Percentiles rank a stretch among this genome's conserved stretches.
Evolutionary conservation across 2,797 vertebrate species (phyloP).

Genomic region (Sebastiscus tertius): DNA sequence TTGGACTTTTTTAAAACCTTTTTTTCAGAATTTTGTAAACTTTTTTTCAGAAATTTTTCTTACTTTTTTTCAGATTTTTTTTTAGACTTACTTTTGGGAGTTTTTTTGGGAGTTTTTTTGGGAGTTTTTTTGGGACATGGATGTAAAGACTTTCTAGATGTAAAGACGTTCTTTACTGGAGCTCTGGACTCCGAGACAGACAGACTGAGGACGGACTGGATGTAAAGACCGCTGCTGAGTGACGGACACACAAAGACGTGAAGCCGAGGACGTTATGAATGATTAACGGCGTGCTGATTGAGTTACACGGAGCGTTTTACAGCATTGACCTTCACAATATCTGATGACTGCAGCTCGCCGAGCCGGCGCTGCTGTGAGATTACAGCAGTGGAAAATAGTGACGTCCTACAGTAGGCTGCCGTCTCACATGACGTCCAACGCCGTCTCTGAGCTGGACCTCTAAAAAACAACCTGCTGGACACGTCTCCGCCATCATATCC

Average conservation of each 20-base stretch:
- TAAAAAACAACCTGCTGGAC: background rate
- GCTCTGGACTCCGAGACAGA: background rate
- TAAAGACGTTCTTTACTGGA: too few species aligned
- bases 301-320: conserved; percentile 62
- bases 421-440: conserved; percentile 23
- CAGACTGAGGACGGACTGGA: background rate
- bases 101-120: too few species aligned
- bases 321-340: conserved; percentile 15
- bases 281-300: conserved; percentile 69
- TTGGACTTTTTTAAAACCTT: too few species aligned
- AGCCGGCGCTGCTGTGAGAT: conserved; percentile 15
- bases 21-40: too few species aligned
- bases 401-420: conserved; percentile 22
- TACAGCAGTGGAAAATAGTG: conserved; percentile 57
- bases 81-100: too few species aligned
- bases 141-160: too few species aligned
- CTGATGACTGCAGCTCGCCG: conserved; percentile 46
- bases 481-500: background rate
- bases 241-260: conserved; percentile 23
- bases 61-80: too few species aligned
- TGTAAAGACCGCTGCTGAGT: background rate
- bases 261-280: conserved; percentile 49
- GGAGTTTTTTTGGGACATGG: too few species aligned
- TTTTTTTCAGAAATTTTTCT: too few species aligned
- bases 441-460: background rate